Evolutionary conservation across 2,797 vertebrate species (phyloP), one percentile per base, ranked within the genome.

Genomic region (Schizopygopsis pylzovi): DNA sequence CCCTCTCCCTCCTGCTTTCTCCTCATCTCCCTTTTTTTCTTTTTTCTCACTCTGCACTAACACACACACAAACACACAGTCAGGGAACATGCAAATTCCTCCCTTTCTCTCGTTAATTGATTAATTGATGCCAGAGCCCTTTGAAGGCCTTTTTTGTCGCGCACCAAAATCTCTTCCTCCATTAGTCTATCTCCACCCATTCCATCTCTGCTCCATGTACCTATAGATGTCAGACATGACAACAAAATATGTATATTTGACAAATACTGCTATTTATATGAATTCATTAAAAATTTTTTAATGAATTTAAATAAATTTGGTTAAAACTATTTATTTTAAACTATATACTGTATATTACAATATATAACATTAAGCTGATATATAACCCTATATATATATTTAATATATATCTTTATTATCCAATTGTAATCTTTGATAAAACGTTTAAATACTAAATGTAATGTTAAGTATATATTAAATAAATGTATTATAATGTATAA

Each of bases 21-120:
- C 73, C 88, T 79, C 73, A 71, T 41, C 73, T 41, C 81, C 72
- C 22, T 28, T 52, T 59, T 79, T 76, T 84, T 67, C 82, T 75
- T 88, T 43, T 85, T 47, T 90, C 59, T 88, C 73, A 33, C 33
- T 20, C 81, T 49, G 25, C 39, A 7, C 59, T 77, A 78, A 54
- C 68, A 85, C 22, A 80, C 47, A 20, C 54, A 47, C 47, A 88
- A 41, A 47, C 54, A 88, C 37, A 78, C 77, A 84, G 54, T 78
- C 70, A 89, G 88, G 88, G 92, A 90, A 92, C 93, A 95, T 93
- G 93, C 94, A 95, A 95, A 95, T 95, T 94, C 94, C 93, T 94
- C 85, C 83, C 92, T 95, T 95, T 95, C 93, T 93, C 90, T 91
- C 90, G 91, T 92, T 96, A 95, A 95, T 95, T 96, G 94, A 95